Percentiles rank a stretch among this genome's conserved stretches.
Evolutionary conservation across 2,113 vertebrate species (phyloP).

Genomic region (Scomber japonicus): DNA sequence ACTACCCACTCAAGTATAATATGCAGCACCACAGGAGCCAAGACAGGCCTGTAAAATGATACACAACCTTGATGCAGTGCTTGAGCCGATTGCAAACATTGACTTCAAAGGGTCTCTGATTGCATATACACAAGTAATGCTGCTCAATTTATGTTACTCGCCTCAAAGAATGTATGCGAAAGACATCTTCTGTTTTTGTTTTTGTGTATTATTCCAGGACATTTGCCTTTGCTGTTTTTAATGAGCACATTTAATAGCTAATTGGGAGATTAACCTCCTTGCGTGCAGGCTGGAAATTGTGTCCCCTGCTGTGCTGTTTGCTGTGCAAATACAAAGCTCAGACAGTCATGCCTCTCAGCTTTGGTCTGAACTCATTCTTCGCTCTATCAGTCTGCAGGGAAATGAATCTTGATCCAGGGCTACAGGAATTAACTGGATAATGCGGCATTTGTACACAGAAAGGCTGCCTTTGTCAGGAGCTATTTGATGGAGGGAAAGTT

Average conservation of each 20-base stretch:
- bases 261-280: slow-evolving; percentile 75
- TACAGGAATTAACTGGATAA: slow-evolving; percentile 64
- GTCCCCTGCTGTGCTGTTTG: slow-evolving; percentile 70
- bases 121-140: slow-evolving; percentile 21
- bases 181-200: slow-evolving; percentile 57
- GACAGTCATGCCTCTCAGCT: slow-evolving; percentile 70
- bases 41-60: slow-evolving; percentile 42
- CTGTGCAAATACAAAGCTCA: slow-evolving; percentile 71
- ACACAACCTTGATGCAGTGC: neutral
- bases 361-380: slow-evolving; percentile 53
- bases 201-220: slow-evolving; percentile 62
- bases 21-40: slow-evolving; percentile 36
- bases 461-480: slow-evolving; percentile 19
- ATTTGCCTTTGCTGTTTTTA: slow-evolving; percentile 71
- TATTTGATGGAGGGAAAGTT: slow-evolving; percentile 23
- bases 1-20: slow-evolving; percentile 51
- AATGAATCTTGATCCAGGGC: slow-evolving; percentile 52
- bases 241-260: slow-evolving; percentile 75
- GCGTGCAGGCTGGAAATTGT: slow-evolving; percentile 65
- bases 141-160: slow-evolving; percentile 15
- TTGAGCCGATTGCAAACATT: slow-evolving; percentile 33
- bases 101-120: slow-evolving; percentile 33
- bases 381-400: slow-evolving; percentile 58
- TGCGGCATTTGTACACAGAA: slow-evolving; percentile 35
- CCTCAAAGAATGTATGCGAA: slow-evolving; percentile 51